Evolutionary conservation across 1,140 invertebrate genomes (phyloP), one percentile per base, ranked within the genome.

Genomic region (Aphidius ervi): DNA sequence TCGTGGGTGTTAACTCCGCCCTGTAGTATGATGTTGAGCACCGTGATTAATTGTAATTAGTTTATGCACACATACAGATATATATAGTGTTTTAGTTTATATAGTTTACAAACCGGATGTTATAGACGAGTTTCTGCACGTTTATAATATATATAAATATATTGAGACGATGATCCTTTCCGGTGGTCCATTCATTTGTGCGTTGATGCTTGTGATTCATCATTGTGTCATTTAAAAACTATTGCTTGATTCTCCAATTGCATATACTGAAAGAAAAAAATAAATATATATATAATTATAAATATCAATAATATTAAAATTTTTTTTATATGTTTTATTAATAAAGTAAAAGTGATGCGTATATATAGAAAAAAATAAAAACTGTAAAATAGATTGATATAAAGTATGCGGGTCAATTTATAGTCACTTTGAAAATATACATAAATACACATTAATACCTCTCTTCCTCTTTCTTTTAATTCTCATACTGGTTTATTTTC

Each of bases 381-480:
- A 8, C 41, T 7, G 6, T 41, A 41, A 54, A 54, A 58, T 58
- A 31, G 4, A 48, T 49, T 41, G 46, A 23, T 48, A 31, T 31
- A 23, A 58, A 63, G 56, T 62, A 64, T 69, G 56, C 61, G 66
- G 67, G 69, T 70, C 66, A 62, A 73, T 74, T 71, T 68, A 66
- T 70, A 71, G 69, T 73, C 64, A 64, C 67, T 68, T 58, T 64
- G 65, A 68, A 75, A 71, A 69, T 70, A 61, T 66, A 69, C 65
- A 71, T 70, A 74, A 76, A 71, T 70, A 73, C 69, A 68, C 69
- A 76, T 75, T 75, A 75, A 75, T 75, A 67, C 68, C 56, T 48
- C 60, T 31, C 23, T 31, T 31, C 23, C 23, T 31, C 23, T 31
- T 31, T 31, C 2, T 31, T 31, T 31, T 31, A 31, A 3, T 31